Evolutionary conservation across 2,113 vertebrate species (phyloP).

Genomic region (Fregetta grallaria): DNA sequence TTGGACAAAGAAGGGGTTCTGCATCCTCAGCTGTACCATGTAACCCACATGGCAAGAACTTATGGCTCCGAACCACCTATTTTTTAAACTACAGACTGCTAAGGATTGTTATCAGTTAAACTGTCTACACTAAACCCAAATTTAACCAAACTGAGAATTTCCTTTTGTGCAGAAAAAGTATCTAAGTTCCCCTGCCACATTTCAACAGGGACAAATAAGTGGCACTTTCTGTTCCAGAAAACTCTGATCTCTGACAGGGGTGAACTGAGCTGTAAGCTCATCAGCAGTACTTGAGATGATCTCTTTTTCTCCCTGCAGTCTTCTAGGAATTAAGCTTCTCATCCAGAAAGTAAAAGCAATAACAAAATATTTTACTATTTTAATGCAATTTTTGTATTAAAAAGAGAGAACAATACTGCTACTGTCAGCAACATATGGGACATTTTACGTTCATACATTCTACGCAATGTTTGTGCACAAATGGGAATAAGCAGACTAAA

Average conservation of each 20-base stretch:
- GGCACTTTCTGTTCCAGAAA: not conserved
- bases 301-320: not conserved
- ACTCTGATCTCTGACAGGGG: not conserved
- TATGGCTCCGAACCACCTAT: not conserved
- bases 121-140: not conserved
- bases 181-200: not conserved
- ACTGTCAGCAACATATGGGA: not conserved
- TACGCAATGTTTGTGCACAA: not conserved
- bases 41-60: not conserved
- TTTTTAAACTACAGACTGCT: not conserved
- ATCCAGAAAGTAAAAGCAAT: not conserved
- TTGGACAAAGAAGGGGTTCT: not conserved
- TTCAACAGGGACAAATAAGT: not conserved
- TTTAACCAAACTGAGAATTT: not conserved
- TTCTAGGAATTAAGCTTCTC: not conserved
- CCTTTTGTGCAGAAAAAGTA: not conserved
- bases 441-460: not conserved
- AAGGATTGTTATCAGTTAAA: not conserved
- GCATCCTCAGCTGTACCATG: not conserved
- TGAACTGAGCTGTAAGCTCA: not conserved
- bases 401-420: not conserved
- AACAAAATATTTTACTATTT: not conserved
- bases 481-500: conserved; percentile 9
- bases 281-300: not conserved
- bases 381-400: not conserved